Evolutionary conservation across 2,888 invertebrate genomes (phyloP), one percentile per base, ranked within the genome.

Genomic region (Orthosia gracilis): DNA sequence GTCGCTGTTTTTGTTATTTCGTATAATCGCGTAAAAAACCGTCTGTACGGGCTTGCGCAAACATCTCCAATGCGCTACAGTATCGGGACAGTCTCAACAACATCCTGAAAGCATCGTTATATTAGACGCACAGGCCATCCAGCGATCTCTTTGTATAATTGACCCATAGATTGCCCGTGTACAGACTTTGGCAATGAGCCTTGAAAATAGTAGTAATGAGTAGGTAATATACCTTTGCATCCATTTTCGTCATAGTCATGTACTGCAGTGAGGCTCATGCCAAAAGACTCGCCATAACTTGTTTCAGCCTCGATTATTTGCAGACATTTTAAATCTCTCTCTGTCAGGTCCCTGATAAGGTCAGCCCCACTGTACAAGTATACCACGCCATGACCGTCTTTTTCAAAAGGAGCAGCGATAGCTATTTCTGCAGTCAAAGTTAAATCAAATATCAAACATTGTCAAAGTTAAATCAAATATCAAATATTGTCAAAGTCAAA

Each of bases 351-450:
- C 21, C 61, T 71, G 49, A 17, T 17, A 2, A 82, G 52, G 12
- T 66, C 74, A 9, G 79, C 73, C 0, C 81, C 81, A 40, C 80
- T 79, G 49, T 82, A 82, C 0, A 82, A 0, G 23, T 81, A 81
- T 5, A 81, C 81, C 13, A 52, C 65, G 3, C 81, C 81, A 11
- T 13, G 54, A 1, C 72, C 80, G 0, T 62, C 11, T 2, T 72
- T 66, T 23, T 78, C 81, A 23, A 78, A 83, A 17, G 81, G 81
- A 4, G 81, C 83, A 23, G 70, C 68, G 12, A 81, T 78, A 61
- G 70, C 81, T 18, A 81, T 62, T 52, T 81, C 81, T 81, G 26
- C 0, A 15, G 13, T 31, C 11, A 59, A 59, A 31, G 31, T 31
- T 11, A 59, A 59, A 59, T 40, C 7, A 7, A 5, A 7, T 31